Evolutionary conservation across 2,888 invertebrate genomes (phyloP).

Genomic region (Eurois occulta): DNA sequence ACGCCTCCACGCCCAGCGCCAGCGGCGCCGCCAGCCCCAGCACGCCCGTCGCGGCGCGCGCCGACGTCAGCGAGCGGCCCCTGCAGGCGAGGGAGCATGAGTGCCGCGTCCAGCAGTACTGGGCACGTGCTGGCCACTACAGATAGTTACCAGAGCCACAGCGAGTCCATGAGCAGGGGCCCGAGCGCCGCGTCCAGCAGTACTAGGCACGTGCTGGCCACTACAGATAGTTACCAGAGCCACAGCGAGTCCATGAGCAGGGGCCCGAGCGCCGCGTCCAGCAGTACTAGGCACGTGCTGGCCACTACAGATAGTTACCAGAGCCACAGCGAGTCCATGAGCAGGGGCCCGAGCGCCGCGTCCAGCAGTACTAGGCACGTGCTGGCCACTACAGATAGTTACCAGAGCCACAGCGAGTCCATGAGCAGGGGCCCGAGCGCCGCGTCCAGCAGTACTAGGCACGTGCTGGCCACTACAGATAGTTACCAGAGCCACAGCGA

Average conservation of each 20-base stretch:
- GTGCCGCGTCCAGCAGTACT: neutral
- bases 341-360: constrained; percentile 96
- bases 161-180: constrained; percentile 95
- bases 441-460: no score
- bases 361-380: neutral
- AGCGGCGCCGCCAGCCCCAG: constrained; percentile 97
- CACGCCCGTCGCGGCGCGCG: constrained; percentile 96
- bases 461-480: no score
- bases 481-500: no score
- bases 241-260: constrained; percentile 96
- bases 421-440: constrained; percentile 97
- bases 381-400: constrained; percentile 61
- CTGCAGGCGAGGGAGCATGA: constrained; percentile 85
- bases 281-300: neutral
- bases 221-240: constrained; percentile 93
- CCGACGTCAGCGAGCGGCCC: constrained; percentile 98
- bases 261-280: constrained; percentile 95
- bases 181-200: constrained; percentile 93
- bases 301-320: constrained; percentile 91
- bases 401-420: constrained; percentile 97
- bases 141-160: constrained; percentile 96
- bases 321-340: constrained; percentile 96
- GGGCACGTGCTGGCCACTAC: no score
- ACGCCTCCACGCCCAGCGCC: constrained; percentile 95
- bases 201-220: neutral